phyloP scores from a whole-genome alignment of 2,797 vertebrate species.

The Pangasius mekongensis region DNA sequence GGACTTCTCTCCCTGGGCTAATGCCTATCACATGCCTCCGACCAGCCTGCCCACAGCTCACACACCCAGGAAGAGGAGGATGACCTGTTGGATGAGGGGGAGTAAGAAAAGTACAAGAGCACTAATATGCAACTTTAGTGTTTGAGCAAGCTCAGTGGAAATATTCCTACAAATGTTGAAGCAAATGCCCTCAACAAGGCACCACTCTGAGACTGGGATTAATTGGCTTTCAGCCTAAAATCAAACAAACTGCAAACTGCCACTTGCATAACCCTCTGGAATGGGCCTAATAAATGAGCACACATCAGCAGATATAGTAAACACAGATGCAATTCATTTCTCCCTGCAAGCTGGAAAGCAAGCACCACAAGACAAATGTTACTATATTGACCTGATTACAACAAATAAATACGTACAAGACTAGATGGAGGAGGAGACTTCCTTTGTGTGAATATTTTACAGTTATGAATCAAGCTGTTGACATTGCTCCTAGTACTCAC shows the following conservation, averaged over 20 bases:
- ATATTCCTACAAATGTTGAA: constrained; percentile 17
- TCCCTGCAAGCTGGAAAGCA: constrained; percentile 56
- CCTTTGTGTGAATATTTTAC: constrained; percentile 60
- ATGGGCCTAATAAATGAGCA: constrained; percentile 69
- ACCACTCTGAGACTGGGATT: constrained; percentile 62
- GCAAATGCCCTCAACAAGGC: constrained; percentile 20
- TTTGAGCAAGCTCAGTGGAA: constrained; percentile 23
- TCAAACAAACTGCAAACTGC: constrained; percentile 68
- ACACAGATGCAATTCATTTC: constrained; percentile 51
- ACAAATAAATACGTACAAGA: constrained; percentile 73
- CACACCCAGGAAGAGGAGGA: constrained; percentile 60
- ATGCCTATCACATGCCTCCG: constrained; percentile 70
- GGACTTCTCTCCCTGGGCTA: constrained; percentile 75
- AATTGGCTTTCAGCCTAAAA: constrained; percentile 70
- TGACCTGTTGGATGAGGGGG: constrained; percentile 49
- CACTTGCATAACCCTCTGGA: constrained; percentile 70
- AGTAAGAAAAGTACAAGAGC: constrained; percentile 34
- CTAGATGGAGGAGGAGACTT: constrained; percentile 60
- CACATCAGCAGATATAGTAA: constrained; percentile 62
- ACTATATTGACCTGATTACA: constrained; percentile 71
- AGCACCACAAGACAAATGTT: constrained; percentile 61
- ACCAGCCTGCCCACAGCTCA: constrained; percentile 54
- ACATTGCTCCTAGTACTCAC: constrained; percentile 58
- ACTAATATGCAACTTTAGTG: constrained; percentile 14
- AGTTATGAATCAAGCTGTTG: constrained; percentile 64